phyloP scores from a whole-genome alignment of 2,888 invertebrate species.

The Epinotia bilunana region DNA sequence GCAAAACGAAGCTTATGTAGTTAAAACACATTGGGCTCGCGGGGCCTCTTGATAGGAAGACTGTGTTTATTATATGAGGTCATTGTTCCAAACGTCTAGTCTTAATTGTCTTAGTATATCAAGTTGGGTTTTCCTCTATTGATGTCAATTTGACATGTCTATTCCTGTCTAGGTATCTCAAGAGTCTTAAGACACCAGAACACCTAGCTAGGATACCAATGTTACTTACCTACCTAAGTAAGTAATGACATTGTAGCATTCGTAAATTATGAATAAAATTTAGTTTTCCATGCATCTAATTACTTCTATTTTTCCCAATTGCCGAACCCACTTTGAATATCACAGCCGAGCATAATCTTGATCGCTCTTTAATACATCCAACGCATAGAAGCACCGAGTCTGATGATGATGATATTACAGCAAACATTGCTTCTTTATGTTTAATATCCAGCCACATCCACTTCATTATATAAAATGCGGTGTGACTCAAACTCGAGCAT shows the following conservation, averaged over 20 bases:
- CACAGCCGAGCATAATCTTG: neutral
- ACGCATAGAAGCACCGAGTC: too few species aligned
- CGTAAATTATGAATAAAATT: too few species aligned
- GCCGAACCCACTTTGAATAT: neutral
- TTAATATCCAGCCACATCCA: neutral
- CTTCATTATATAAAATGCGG: slow-evolving; percentile 27
- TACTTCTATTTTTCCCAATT: too few species aligned
- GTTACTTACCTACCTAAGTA: too few species aligned
- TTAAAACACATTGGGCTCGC: slow-evolving; percentile 61
- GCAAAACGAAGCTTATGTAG: slow-evolving; percentile 50
- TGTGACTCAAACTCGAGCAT: slow-evolving; percentile 51
- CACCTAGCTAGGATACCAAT: too few species aligned
- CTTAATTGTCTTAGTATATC: slow-evolving; percentile 67
- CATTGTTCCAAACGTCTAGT: slow-evolving; percentile 74
- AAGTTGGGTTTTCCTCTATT: slow-evolving; percentile 38
- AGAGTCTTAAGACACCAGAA: too few species aligned
- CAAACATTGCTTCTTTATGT: neutral
- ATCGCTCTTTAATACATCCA: neutral
- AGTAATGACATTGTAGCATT: too few species aligned
- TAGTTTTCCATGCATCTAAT: too few species aligned
- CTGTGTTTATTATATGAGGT: slow-evolving; percentile 71
- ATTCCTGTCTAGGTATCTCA: too few species aligned
- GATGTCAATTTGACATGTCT: too few species aligned
- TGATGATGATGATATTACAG: neutral
- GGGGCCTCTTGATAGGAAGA: slow-evolving; percentile 65